Percentiles rank a stretch among this genome's conserved stretches.
Evolutionary conservation across 2,888 invertebrate genomes (phyloP).

Genomic region (Panzeria rudis): DNA sequence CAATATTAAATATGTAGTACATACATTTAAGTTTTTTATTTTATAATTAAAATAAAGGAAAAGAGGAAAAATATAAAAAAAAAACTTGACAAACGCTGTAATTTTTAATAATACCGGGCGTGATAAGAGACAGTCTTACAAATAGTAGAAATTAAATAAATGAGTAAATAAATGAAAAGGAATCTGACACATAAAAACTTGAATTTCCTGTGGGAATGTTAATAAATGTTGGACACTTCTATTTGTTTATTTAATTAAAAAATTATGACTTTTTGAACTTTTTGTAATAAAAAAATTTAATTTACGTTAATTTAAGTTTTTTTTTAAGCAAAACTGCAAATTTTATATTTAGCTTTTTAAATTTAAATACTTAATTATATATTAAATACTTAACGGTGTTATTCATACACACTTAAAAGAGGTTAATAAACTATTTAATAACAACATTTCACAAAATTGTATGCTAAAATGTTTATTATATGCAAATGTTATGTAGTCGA

Average conservation of each 20-base stretch:
- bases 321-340: too few relatives aligned
- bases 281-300: neutral
- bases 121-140: conserved; percentile 35
- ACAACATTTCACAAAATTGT: too few relatives aligned
- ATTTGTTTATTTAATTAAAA: conserved; percentile 13
- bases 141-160: conserved; percentile 46
- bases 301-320: too few relatives aligned
- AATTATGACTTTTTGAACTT: neutral
- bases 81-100: conserved; percentile 46
- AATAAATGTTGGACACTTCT: conserved; percentile 10
- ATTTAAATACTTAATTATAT: too few relatives aligned
- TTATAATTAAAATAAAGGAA: conserved; percentile 56
- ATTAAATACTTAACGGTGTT: too few relatives aligned
- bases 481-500: too few relatives aligned
- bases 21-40: conserved; percentile 38
- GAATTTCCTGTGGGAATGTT: conserved; percentile 22
- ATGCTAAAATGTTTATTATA: too few relatives aligned
- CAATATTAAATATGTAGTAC: neutral
- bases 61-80: neutral
- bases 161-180: conserved; percentile 20
- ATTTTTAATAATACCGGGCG: conserved; percentile 41
- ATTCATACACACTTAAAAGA: too few relatives aligned
- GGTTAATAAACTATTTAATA: too few relatives aligned
- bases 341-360: too few relatives aligned
- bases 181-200: conserved; percentile 34